Evolutionary conservation across 2,113 vertebrate genomes (phyloP), one percentile per base, ranked within the genome.

Genomic region (Ptilonorhynchus violaceus): DNA sequence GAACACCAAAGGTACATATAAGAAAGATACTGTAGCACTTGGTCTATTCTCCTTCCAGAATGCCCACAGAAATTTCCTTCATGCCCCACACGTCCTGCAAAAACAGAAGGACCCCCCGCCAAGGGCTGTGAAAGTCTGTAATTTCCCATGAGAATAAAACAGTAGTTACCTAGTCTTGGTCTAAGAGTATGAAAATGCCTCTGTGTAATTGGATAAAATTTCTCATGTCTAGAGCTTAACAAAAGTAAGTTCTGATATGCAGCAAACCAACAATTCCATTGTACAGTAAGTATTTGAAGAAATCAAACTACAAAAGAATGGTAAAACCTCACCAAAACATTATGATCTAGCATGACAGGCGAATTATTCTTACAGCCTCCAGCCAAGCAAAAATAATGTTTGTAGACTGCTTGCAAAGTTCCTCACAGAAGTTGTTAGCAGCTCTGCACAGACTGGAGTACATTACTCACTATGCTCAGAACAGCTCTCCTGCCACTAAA

Each of bases 91-190:
- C 37, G 10, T 39, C 21, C 23, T 46, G 28, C 8, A 82, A 82
- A 82, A 85, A 52, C 0, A 1, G 25, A 12, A 37, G 21, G 21
- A 37, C 1, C 23, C 1, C 2, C 10, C 11, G 11, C 2, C 7
- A 55, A 24, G 5, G 60, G 14, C 6, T 18, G 27, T 15, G 24
- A 69, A 74, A 81, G 74, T 8, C 42, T 62, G 24, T 75, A 24
- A 52, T 55, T 81, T 91, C 42, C 44, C 1, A 0, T 30, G 27
- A 69, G n/a, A 67, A 39, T 58, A 67, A 67, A 89, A 63, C 0
- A 5, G 15, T 28, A 49, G 41, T 13, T 56, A 44, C 8, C 39
- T 72, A 83, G 27, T 66, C 66, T 67, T 42, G 22, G 37, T 69
- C 28, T 41, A 18, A 49, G 30, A 82, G 21, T 25, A 69, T 10